These are phyloP conservation scores for Thalpophila matura DNA, from an alignment of 2,888 invertebrate species.

Conservation along the genomic window DNA sequence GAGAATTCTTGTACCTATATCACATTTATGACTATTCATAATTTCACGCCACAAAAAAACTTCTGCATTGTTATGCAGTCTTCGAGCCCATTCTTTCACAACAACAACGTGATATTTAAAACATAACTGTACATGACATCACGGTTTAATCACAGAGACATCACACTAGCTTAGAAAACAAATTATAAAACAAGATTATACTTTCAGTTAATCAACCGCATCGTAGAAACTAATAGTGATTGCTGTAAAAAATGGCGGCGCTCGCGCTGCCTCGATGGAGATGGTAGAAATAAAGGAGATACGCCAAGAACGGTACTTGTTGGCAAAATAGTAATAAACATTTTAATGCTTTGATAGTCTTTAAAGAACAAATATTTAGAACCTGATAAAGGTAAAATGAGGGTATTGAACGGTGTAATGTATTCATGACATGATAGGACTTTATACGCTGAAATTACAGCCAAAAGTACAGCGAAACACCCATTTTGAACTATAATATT, in stretches of 20 bases:
- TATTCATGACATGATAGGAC: no score
- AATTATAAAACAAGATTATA: conserved; percentile 49
- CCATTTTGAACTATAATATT: neutral
- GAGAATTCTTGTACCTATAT: no score
- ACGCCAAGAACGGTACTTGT: neutral
- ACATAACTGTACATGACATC: conserved; percentile 35
- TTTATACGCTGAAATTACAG: no score
- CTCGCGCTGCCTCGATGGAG: conserved; percentile 11
- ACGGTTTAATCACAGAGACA: conserved; percentile 28
- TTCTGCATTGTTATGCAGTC: neutral
- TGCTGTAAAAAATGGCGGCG: conserved; percentile 46
- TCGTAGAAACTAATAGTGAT: conserved; percentile 59
- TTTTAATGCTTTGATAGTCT: no score
- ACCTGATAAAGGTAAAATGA: neutral
- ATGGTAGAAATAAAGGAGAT: conserved; percentile 11
- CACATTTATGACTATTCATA: neutral
- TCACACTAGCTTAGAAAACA: conserved; percentile 18
- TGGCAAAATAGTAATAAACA: neutral
- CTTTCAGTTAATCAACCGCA: conserved; percentile 50
- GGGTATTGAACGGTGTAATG: no score
- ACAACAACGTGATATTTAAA: conserved; percentile 7
- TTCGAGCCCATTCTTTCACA: neutral
- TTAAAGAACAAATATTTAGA: no score
- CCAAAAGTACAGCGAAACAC: no score
- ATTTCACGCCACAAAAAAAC: neutral